Evolutionary conservation across 2,113 vertebrate species (phyloP).

Genomic region (Ahaetulla prasina): DNA sequence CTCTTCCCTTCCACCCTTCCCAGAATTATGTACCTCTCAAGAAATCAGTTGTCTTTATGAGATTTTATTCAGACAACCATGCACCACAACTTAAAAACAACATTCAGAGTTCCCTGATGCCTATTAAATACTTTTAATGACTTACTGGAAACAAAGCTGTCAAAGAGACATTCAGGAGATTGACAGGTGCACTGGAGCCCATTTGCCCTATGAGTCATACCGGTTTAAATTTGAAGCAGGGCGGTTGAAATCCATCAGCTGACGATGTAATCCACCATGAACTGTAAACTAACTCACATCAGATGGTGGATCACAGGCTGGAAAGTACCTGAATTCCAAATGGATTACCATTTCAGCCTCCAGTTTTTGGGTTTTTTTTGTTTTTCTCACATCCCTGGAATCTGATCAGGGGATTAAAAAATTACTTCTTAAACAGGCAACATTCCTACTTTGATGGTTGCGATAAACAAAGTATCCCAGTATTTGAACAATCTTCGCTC

Average conservation of each 20-base stretch:
- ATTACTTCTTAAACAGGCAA: not conserved
- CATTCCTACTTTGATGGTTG: not conserved
- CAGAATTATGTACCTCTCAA: not conserved
- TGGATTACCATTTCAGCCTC: not conserved
- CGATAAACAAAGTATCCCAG: not conserved
- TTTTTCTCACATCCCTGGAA: not conserved
- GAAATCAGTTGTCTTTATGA: not conserved
- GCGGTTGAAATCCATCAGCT: conserved; percentile 26
- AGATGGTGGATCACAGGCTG: conserved; percentile 7
- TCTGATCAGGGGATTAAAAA: not conserved
- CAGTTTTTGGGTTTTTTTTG: not conserved
- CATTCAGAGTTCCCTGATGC: not conserved
- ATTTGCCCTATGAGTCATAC: not conserved
- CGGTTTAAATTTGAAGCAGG: conserved; percentile 6
- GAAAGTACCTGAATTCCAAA: not conserved
- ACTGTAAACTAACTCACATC: conserved; percentile 29
- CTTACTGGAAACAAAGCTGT: not conserved
- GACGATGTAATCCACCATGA: conserved; percentile 23
- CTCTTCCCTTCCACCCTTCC: not conserved
- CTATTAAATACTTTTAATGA: conserved; percentile 3
- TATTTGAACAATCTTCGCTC: not conserved
- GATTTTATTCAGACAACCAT: not conserved
- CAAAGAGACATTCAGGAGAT: conserved; percentile 1
- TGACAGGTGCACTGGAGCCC: not conserved
- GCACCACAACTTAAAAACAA: not conserved